phyloP scores from a whole-genome alignment of 1,140 invertebrate species.

The Capitella teleta region DNA sequence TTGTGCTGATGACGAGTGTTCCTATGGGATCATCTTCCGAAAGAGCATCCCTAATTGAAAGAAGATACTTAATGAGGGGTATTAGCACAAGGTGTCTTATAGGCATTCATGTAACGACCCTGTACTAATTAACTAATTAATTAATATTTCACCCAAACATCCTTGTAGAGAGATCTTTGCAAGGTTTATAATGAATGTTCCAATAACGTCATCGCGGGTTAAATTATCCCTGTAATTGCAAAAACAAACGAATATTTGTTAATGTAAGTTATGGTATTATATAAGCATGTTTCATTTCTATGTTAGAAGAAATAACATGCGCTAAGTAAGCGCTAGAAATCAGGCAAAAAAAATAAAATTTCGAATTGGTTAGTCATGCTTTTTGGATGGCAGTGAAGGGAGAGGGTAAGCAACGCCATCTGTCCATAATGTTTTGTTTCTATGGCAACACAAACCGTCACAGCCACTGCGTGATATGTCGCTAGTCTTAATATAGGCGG shows the following conservation, averaged over 20 bases:
- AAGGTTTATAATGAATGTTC: neutral
- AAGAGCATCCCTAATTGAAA: no score
- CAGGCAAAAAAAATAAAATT: no score
- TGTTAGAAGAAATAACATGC: no score
- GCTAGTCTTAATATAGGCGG: slow-evolving; percentile 16
- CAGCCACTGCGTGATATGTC: slow-evolving; percentile 24
- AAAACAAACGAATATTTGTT: no score
- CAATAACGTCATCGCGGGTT: neutral
- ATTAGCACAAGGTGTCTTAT: neutral
- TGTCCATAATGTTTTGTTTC: neutral
- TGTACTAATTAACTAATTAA: neutral
- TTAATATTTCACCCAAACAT: slow-evolving; percentile 5
- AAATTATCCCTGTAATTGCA: slow-evolving; percentile 6
- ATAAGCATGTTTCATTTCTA: no score
- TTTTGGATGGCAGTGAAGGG: neutral
- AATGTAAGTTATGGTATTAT: no score
- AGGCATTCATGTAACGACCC: neutral
- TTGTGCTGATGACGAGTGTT: no score
- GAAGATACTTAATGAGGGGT: no score
- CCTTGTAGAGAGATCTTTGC: neutral
- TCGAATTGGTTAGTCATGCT: no score
- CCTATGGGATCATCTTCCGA: no score
- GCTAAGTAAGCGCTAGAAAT: no score
- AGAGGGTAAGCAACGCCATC: neutral
- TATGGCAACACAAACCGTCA: slow-evolving; percentile 22